A percentile compares a stretch with the other conserved stretches of the same genome.
Evolutionary conservation across 2,113 vertebrate species (phyloP).

Genomic region (Oncorhynchus masou): DNA sequence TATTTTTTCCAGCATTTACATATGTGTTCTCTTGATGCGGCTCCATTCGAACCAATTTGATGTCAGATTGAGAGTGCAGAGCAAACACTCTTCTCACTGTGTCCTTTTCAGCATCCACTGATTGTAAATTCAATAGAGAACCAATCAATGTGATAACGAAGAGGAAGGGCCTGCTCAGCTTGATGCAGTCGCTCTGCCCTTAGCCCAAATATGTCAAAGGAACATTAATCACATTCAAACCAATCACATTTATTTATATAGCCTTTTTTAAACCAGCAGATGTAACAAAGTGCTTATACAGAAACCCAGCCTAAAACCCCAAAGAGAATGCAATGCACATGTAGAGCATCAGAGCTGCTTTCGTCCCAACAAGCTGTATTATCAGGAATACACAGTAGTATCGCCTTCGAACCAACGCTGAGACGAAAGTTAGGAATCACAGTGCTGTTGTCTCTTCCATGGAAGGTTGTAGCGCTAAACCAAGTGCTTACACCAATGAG

Average conservation of each 20-base stretch:
- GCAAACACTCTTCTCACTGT: slow-evolving; percentile 15
- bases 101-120: slow-evolving; percentile 20
- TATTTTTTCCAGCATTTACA: not conserved
- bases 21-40: slow-evolving; percentile 9
- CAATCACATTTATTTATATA: too few relatives aligned
- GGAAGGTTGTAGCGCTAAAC: slow-evolving; percentile 20
- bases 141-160: slow-evolving; percentile 24
- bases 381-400: slow-evolving; percentile 3
- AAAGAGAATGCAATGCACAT: too few relatives aligned
- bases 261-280: too few relatives aligned
- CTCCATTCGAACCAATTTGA: slow-evolving; percentile 13
- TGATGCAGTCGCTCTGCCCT: not conserved
- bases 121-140: slow-evolving; percentile 24
- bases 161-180: not conserved
- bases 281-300: too few relatives aligned
- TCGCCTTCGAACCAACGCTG: not conserved
- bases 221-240: too few relatives aligned
- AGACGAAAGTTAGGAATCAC: slow-evolving; percentile 30
- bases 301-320: too few relatives aligned
- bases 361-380: slow-evolving; percentile 29
- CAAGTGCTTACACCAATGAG: slow-evolving; percentile 31
- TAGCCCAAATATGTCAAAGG: slow-evolving; percentile 42
- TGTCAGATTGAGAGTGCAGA: slow-evolving; percentile 19
- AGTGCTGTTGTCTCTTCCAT: slow-evolving; percentile 20
- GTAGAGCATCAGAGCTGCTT: not conserved